These are phyloP conservation scores for Takifugu ocellatus DNA, from an alignment of 2,797 vertebrate species.

Conservation along the genomic window DNA sequence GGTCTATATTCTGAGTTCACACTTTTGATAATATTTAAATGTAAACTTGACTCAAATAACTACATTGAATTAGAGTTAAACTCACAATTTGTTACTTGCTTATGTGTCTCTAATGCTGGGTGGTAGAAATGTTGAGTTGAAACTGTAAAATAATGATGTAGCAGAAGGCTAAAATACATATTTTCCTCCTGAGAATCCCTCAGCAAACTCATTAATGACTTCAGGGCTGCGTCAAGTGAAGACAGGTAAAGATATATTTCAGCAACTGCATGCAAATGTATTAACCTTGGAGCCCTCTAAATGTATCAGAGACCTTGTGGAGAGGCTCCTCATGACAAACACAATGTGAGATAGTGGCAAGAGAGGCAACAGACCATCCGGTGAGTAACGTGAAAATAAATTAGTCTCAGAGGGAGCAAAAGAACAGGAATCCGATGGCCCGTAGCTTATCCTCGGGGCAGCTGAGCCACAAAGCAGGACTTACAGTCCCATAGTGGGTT, in stretches of 20 bases:
- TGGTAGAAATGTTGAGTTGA: no score
- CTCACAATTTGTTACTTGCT: no score
- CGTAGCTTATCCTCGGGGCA: conserved; percentile 50
- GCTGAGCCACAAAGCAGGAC: conserved; percentile 26
- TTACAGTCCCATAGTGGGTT: conserved; percentile 32
- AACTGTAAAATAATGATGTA: no score
- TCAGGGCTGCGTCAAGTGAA: neutral
- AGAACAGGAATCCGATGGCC: conserved; percentile 48
- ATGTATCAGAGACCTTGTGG: conserved; percentile 21
- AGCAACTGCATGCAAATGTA: conserved; percentile 14
- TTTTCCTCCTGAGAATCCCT: no score
- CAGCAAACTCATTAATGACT: no score
- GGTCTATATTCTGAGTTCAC: no score
- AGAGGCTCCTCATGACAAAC: conserved; percentile 20
- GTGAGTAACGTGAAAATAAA: conserved; percentile 63
- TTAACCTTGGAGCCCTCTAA: conserved; percentile 10
- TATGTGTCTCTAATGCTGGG: no score
- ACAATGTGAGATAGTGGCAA: conserved; percentile 28
- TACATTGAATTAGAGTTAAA: no score
- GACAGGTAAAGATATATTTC: conserved; percentile 3
- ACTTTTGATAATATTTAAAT: no score
- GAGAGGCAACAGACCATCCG: conserved; percentile 28
- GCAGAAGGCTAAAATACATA: no score
- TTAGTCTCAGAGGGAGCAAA: conserved; percentile 63
- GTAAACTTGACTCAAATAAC: no score